Base-by-base conservation (phyloP, 30 jellyfish, hydroid and myxozoan species). In the Aurelia aurita complex sp. Pacific region DNA sequence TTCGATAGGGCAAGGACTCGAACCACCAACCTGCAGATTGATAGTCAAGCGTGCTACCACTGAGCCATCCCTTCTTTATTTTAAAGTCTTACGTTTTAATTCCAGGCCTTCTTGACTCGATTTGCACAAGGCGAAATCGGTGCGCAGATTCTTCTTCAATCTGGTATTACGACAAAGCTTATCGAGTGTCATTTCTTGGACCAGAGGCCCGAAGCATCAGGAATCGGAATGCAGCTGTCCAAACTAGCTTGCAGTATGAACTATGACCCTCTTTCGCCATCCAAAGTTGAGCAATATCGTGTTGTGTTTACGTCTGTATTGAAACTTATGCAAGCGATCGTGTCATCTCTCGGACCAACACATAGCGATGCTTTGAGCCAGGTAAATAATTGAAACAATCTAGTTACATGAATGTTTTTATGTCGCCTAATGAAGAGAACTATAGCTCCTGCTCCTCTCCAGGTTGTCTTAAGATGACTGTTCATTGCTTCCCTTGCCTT, bases 101-200 rank as follows among this genome's bases (percentile, higher is more conserved):
- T 88, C 13, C 78, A 94, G 98, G 69, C 83, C 23, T 88, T 94
- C 77, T 70, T 94, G n/a, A 66, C 98, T 10, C 89, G 74, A 71
- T 77, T 94, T 57, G 96, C 86, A 3, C 72, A 82, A 43, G 81
- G 94, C 7, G 97, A 88, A 46, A 72, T 81, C 19, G 98, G 98
- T 59, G 97, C 98, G 14, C 97, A 86, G 72, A 70, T 88, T 4
- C 89, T 94, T 7, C 87, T 94, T 60, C 98, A 94, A 55, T 83
- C 77, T 40, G 96, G 97, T 12, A 36, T 94, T 75, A 57, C 76
- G 9, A 71, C 96, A 15, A 78, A 88, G 57, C 82, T 94, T 29
- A 70, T 83, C 5, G 97, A 76, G 34, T 94, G 98, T 74, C 97
- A 73, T 16, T 94, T 94, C 77, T 36, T 94, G 34, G 98, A 94